Evolutionary conservation across 1,140 invertebrate species (phyloP), one percentile per base, ranked within the genome.

Genomic region (Lasioglossum baleicum): DNA sequence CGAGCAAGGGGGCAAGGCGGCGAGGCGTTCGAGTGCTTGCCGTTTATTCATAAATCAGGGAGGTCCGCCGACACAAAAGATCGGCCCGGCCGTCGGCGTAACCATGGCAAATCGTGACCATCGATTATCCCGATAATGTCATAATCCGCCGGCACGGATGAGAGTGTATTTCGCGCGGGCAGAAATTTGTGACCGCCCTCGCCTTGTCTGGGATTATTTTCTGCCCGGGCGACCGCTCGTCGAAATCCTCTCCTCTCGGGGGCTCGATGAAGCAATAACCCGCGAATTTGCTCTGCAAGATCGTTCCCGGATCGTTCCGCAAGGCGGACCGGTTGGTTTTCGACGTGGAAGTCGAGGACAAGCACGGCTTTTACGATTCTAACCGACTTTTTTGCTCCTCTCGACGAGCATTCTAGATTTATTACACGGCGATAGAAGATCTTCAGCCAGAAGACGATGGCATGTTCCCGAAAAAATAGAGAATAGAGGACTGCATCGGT

Each of bases 81-180:
- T 76, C 44, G 31, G 26, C 60, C 51, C 7, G n/a, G 56, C 72
- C 63, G 31, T 71, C 63, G 74, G 74, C 61, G 44, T 66, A 60
- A 79, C 66, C 80, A 31, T 79, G 75, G 79, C 83, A 66, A 85
- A 84, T 84, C 84, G 71, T 71, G 75, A 65, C 67, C 83, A 82
- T 85, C 83, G 84, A 84, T 85, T 85, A 75, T 68, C 35, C 56
- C 61, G 79, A 82, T 85, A 85, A 85, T 71, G 83, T 85, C 74
- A 78, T 84, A 84, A 85, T 85, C 74, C 56, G 31, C 48, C 44
- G 44, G 17, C 48, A n/a, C 40, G 44, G 26, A 35, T 48, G 10
- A 63, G 65, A 20, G 56, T 17, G 56, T 74, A 63, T 75, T 51
- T 75, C 53, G 61, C 31, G 17, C 42, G 35, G 0, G 7, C 20